These are phyloP conservation scores for Melanchra persicariae DNA, from an alignment of 2,888 invertebrate genomes.

Conservation along the genomic window DNA sequence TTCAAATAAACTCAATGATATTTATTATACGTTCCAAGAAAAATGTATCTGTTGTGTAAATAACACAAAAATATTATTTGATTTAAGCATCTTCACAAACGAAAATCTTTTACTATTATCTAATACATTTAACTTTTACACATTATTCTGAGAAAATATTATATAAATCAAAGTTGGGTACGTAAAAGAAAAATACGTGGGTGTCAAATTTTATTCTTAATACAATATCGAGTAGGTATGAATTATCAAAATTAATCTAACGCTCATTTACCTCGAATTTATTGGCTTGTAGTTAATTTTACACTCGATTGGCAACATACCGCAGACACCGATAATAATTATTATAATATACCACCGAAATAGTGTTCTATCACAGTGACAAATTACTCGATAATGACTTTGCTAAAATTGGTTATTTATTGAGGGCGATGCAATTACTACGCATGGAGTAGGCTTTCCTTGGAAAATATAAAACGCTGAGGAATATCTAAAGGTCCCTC, in stretches of 20 bases:
- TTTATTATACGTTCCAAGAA: slow-evolving; percentile 50
- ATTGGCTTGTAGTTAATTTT: neutral
- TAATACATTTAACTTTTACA: slow-evolving; percentile 36
- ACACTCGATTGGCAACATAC: neutral
- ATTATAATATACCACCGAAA: neutral
- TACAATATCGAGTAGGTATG: neutral
- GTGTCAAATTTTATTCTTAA: neutral
- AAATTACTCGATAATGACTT: neutral
- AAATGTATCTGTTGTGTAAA: slow-evolving; percentile 46
- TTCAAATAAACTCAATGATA: slow-evolving; percentile 55
- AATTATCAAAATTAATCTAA: neutral
- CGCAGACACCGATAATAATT: neutral
- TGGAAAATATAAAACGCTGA: slow-evolving; percentile 8
- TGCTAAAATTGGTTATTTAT: slow-evolving; percentile 3
- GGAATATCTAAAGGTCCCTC: slow-evolving; percentile 43
- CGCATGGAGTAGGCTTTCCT: neutral
- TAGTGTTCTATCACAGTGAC: neutral
- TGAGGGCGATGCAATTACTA: slow-evolving; percentile 6
- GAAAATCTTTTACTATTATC: slow-evolving; percentile 35
- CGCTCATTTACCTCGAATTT: neutral
- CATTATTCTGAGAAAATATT: slow-evolving; percentile 32
- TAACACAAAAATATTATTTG: slow-evolving; percentile 40
- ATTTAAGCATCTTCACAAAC: slow-evolving; percentile 44
- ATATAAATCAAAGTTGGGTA: slow-evolving; percentile 39
- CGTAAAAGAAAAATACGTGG: neutral